Conservation (phyloP, 37 sponge, comb jelly and placozoan genomes). For the Dysidea cf. avara region DNA sequence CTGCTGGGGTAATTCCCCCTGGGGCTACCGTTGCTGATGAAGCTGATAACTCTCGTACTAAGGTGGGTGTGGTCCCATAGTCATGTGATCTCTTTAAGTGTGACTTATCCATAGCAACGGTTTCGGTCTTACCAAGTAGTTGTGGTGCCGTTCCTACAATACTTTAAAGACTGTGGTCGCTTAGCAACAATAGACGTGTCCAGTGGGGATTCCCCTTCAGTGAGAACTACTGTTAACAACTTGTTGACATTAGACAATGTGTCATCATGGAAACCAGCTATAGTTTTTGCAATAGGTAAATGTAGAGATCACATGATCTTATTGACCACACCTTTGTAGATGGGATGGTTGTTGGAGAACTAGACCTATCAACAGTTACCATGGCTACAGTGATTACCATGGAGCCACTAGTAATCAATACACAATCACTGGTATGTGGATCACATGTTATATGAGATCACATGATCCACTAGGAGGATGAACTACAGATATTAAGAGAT, state of each 20-base stretch:
- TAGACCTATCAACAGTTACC: conserved; percentile 40
- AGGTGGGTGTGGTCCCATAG: conserved; percentile 20
- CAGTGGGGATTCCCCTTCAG: conserved; percentile 56
- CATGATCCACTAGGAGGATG: conserved; percentile 49
- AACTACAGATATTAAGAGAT: conserved; percentile 30
- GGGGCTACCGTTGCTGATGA: conserved; percentile 71
- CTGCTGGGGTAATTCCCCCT: conserved; percentile 24
- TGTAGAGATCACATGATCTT: too few species aligned
- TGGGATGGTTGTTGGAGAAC: conserved; percentile 55
- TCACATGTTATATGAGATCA: too few species aligned
- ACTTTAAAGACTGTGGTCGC: conserved; percentile 44
- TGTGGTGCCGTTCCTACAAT: conserved; percentile 46
- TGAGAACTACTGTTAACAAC: conserved; percentile 63
- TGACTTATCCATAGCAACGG: conserved; percentile 59
- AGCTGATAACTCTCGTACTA: conserved; percentile 67
- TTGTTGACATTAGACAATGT: conserved; percentile 46
- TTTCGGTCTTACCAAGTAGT: conserved; percentile 59
- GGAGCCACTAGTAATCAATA: conserved; percentile 44
- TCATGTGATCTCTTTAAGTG: not conserved
- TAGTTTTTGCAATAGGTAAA: conserved; percentile 79
- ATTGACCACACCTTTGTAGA: too few species aligned
- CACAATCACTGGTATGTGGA: too few species aligned
- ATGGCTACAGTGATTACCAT: conserved; percentile 42
- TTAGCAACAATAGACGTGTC: conserved; percentile 73
- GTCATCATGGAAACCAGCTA: conserved; percentile 55